Conservation (phyloP, 2,113 vertebrate genomes). For the Ameiurus melas region DNA sequence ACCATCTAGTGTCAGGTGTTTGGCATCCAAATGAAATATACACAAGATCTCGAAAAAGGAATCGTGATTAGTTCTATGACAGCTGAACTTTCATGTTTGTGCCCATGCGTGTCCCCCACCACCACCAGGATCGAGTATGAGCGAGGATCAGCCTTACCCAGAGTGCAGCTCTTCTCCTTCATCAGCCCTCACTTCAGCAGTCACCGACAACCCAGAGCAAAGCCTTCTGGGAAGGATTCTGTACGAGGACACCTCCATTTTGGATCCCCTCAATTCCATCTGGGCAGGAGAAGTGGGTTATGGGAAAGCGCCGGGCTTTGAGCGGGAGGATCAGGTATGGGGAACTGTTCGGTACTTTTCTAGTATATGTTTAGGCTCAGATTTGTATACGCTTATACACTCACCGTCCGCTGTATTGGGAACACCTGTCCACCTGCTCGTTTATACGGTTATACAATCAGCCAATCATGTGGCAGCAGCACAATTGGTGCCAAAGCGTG, state of each 20-base stretch:
- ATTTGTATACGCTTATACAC: not conserved
- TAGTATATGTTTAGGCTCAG: not conserved
- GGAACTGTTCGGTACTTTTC: not conserved
- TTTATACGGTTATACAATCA: not conserved
- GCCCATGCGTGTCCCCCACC: too few species aligned
- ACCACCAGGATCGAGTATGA: slow-evolving; percentile 36
- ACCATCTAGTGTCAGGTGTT: not conserved
- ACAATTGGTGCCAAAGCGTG: too few species aligned
- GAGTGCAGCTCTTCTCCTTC: slow-evolving; percentile 30
- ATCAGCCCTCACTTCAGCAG: slow-evolving; percentile 78
- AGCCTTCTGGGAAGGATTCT: slow-evolving; percentile 71
- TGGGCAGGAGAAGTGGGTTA: slow-evolving; percentile 83
- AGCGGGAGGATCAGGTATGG: slow-evolving; percentile 92
- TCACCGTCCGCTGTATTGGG: not conserved
- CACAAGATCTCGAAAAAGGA: not conserved
- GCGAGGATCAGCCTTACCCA: slow-evolving; percentile 37
- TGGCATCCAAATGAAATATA: not conserved
- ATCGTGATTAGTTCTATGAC: not conserved
- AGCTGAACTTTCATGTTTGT: not conserved
- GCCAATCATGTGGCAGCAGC: too few species aligned
- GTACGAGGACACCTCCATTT: slow-evolving; percentile 67
- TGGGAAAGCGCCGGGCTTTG: slow-evolving; percentile 93
- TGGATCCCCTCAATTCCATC: slow-evolving; percentile 73
- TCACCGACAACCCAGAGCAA: slow-evolving; percentile 60
- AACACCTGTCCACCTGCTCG: not conserved